Evolutionary conservation across 1,140 invertebrate genomes (phyloP).

Genomic region (Platyscapa corneri): DNA sequence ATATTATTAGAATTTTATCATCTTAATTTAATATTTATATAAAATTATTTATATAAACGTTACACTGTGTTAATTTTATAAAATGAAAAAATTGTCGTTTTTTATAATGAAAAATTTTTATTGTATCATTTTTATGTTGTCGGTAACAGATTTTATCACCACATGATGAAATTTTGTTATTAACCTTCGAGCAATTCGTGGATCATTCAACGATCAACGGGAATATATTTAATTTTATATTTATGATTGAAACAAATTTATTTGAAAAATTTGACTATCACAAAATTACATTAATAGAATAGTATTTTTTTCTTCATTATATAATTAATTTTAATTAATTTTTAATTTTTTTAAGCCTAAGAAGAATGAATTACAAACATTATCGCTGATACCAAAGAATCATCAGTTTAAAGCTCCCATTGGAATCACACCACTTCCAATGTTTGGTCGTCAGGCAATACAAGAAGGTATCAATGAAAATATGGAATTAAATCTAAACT

Average conservation of each 20-base stretch:
- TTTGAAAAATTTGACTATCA: too few species aligned
- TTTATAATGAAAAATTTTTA: too few species aligned
- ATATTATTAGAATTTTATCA: neutral
- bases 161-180: too few species aligned
- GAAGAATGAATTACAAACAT: constrained; percentile 13
- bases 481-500: neutral
- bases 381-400: constrained; percentile 59
- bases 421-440: constrained; percentile 48
- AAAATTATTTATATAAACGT: neutral
- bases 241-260: too few species aligned
- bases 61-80: too few species aligned
- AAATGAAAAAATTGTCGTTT: too few species aligned
- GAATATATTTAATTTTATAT: too few species aligned
- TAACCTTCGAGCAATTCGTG: too few species aligned
- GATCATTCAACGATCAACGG: too few species aligned
- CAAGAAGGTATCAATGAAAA: constrained; percentile 44
- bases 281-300: too few species aligned
- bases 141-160: too few species aligned
- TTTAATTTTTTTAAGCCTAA: neutral
- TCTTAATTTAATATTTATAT: neutral
- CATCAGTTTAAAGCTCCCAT: constrained; percentile 60
- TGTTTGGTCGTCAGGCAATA: constrained; percentile 56
- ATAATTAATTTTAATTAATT: neutral
- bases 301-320: neutral
- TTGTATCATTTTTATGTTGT: too few species aligned